phyloP scores from a whole-genome alignment of 2,797 vertebrate species.

The Eulemur albifrons region DNA sequence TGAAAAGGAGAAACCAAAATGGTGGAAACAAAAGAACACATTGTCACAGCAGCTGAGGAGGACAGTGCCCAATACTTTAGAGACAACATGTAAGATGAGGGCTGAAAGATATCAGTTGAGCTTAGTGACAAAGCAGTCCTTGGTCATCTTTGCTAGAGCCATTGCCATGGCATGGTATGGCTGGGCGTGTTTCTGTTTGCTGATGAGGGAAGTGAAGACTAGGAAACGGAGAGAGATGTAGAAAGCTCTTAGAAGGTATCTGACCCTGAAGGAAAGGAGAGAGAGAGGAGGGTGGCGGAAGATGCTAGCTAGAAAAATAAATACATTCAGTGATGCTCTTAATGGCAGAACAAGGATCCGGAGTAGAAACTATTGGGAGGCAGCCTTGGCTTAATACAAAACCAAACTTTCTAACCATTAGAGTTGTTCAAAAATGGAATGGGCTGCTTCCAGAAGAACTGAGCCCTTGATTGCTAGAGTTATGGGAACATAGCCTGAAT shows the following conservation, averaged over 20 bases:
- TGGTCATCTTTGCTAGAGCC: background rate
- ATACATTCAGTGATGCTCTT: background rate
- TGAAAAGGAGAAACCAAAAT: background rate
- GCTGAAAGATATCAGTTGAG: too few species aligned
- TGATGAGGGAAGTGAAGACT: background rate
- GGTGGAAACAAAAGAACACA: background rate
- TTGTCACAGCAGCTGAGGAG: background rate
- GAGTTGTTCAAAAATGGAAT: background rate
- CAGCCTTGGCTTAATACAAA: background rate
- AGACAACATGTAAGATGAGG: background rate
- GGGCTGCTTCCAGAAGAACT: background rate
- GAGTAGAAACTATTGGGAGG: background rate
- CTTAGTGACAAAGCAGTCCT: too few species aligned
- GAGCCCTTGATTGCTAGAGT: background rate
- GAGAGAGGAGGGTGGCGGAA: background rate
- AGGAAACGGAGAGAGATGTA: background rate
- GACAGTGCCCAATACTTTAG: background rate
- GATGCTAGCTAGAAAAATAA: background rate
- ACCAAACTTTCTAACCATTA: background rate
- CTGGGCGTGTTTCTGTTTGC: background rate
- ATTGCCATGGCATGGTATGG: rapidly evolving
- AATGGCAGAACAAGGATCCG: background rate
- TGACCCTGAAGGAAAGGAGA: background rate
- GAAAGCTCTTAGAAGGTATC: background rate
- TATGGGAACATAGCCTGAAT: background rate